Evolutionary conservation across 1,140 invertebrate species (phyloP), one percentile per base, ranked within the genome.

Genomic region (Diabrotica virgifera): DNA sequence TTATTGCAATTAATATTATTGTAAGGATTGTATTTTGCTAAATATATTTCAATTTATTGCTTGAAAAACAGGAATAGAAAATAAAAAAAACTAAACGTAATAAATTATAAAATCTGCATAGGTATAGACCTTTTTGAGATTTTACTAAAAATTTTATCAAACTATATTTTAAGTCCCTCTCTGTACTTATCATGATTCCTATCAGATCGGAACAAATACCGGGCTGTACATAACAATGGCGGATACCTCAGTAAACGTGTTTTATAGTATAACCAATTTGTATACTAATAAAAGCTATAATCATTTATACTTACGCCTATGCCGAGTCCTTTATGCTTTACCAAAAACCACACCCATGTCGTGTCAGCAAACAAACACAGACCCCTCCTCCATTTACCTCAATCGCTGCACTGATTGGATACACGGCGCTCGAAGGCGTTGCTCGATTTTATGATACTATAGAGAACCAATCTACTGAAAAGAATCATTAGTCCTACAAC

Each of bases 391-490:
- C 57, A 53, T 60, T 52, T 57, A 62, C 35, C 63, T 59, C 55
- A 13, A 37, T 65, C 54, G 52, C 37, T 46, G 35, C 51, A 56
- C 51, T 50, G 50, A 72, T 72, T 72, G 71, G 71, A 64, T 62
- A 65, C 13, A 62, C 64, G 56, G 60, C 52, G 10, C 14, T 40
- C 53, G 53, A 51, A 59, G 60, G 62, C 70, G 70, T 70, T 54
- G 60, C 68, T 62, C 37, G 46, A 66, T 64, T 64, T 68, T 68
- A 68, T 70, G 68, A 70, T 68, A 62, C 66, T 55, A 66, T 63
- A 63, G 62, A 63, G 58, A 64, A 67, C 36, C 61, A 60, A 69
- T 66, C 56, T 59, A 65, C 59, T 50, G 64, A 65, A 60, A 52
- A 60, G 14, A 51, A 60, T 60, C 38, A 60, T 65, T 69, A 69